These are phyloP conservation scores for Tholera decimalis DNA, from an alignment of 2,888 invertebrate species.

Conservation along the genomic window DNA sequence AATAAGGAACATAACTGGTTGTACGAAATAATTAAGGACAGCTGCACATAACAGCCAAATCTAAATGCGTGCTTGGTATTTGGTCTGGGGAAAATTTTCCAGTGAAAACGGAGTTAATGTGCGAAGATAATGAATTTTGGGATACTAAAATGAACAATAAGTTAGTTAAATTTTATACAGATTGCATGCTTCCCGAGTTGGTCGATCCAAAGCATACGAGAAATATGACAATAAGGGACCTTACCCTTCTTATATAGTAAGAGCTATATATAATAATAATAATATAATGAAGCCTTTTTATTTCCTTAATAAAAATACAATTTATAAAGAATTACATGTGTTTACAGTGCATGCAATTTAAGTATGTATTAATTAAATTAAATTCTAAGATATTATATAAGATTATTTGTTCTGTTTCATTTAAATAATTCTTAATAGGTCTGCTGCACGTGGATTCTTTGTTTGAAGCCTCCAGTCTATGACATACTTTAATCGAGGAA, in stretches of 20 bases:
- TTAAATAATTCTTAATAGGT: too few species aligned
- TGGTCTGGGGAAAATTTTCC: not conserved
- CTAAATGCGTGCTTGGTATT: slow-evolving; percentile 1
- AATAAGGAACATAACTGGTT: slow-evolving; percentile 11
- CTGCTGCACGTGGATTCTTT: too few species aligned
- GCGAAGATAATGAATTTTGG: slow-evolving; percentile 1
- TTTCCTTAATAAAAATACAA: too few species aligned
- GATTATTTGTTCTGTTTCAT: too few species aligned
- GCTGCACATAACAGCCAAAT: slow-evolving; percentile 8
- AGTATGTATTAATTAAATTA: too few species aligned
- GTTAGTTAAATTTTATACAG: slow-evolving; percentile 8
- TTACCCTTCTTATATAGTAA: slow-evolving; percentile 2
- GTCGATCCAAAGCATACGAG: slow-evolving; percentile 5
- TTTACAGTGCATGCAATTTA: too few species aligned
- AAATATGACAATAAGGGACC: not conserved
- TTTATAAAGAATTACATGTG: too few species aligned
- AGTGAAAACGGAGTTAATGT: not conserved
- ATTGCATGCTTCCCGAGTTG: slow-evolving; percentile 9
- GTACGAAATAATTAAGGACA: slow-evolving; percentile 7
- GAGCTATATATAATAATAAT: not conserved
- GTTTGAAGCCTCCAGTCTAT: too few species aligned
- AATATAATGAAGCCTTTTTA: too few species aligned
- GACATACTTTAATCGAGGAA: too few species aligned
- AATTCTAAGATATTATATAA: too few species aligned
- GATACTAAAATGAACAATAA: too few species aligned